Conservation (phyloP, 2,888 invertebrate species). For the Bhutanitis thaidina region DNA sequence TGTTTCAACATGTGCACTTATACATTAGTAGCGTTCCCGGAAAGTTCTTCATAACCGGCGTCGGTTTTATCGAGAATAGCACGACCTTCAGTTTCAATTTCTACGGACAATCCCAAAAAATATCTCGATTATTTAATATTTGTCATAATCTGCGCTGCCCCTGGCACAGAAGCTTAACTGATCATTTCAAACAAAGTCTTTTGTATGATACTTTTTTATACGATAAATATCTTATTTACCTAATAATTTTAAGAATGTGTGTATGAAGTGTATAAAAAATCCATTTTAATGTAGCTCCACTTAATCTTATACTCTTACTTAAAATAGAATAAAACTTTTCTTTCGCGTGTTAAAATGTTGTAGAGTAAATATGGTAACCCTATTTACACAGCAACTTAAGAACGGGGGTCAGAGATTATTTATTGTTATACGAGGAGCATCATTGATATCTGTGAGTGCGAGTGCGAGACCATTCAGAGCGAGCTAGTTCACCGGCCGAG, state of each 20-base stretch:
- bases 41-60: background rate
- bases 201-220: no score
- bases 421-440: slow-evolving; percentile 3
- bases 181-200: no score
- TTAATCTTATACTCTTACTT: no score
- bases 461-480: slow-evolving; percentile 8
- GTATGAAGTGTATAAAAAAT: no score
- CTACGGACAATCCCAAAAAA: background rate
- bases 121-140: no score
- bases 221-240: no score
- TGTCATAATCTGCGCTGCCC: no score
- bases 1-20: no score
- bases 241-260: no score
- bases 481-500: background rate
- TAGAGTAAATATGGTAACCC: slow-evolving; percentile 6
- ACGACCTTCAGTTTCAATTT: background rate
- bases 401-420: slow-evolving; percentile 15
- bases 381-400: slow-evolving; percentile 12
- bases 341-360: background rate
- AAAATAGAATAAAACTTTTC: no score
- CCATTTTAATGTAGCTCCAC: no score
- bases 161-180: no score
- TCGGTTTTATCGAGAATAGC: background rate
- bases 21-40: background rate
- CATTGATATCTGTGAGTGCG: slow-evolving; percentile 4